Conservation (phyloP, 2,113 vertebrate genomes). For the Pollimyrus isidori region DNA sequence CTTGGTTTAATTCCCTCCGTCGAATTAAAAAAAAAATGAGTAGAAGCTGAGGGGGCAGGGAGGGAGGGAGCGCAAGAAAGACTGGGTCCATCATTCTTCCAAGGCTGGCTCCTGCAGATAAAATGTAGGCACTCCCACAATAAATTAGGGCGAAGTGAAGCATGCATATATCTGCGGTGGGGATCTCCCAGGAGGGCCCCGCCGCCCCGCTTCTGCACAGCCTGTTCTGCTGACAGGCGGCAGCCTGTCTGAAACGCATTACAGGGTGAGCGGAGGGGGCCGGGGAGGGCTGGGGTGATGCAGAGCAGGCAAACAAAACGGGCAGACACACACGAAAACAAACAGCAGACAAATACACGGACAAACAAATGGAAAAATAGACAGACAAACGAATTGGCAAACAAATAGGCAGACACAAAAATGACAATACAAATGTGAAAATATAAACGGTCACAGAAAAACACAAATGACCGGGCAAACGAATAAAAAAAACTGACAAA, state of each 20-base stretch:
- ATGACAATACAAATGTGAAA: neutral
- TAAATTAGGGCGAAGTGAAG: conserved; percentile 37
- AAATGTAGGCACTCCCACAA: conserved; percentile 37
- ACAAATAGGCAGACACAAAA: neutral
- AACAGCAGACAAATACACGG: neutral
- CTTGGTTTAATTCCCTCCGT: conserved; percentile 35
- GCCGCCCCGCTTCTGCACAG: conserved; percentile 26
- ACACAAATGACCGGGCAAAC: neutral
- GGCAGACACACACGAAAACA: neutral
- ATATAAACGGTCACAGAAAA: neutral
- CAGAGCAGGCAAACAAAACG: neutral
- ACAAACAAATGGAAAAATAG: neutral
- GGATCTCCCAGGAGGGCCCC: conserved; percentile 32
- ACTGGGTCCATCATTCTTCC: conserved; percentile 36
- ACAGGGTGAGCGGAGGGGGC: conserved; percentile 27
- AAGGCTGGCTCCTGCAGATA: conserved; percentile 38
- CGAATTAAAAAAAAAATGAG: conserved; percentile 20
- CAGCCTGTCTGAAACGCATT: conserved; percentile 25
- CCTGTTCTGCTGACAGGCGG: conserved; percentile 30
- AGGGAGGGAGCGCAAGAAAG: neutral
- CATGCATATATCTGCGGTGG: conserved; percentile 31
- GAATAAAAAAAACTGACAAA: neutral
- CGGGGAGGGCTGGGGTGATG: conserved; percentile 18
- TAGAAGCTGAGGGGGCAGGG: neutral
- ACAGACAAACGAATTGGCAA: neutral